A percentile compares a stretch with the other conserved stretches of the same genome.
Conservation (phyloP, 2,113 vertebrate species). For the Platichthys stellatus region DNA sequence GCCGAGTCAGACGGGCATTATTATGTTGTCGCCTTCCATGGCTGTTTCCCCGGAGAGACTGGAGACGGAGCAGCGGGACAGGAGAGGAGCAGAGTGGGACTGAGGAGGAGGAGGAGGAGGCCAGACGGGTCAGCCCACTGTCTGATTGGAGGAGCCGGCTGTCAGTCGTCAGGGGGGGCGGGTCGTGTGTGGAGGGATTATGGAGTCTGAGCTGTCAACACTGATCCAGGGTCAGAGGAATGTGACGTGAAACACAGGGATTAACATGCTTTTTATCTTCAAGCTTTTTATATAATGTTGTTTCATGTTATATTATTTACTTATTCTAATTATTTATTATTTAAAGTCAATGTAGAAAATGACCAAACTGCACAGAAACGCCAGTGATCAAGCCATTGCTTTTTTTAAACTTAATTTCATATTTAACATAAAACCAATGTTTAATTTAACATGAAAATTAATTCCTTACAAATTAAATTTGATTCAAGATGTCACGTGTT, state of each 20-base stretch:
- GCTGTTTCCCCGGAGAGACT: slow-evolving; percentile 47
- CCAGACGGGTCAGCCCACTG: not conserved
- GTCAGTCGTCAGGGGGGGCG: slow-evolving; percentile 58
- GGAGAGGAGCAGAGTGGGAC: slow-evolving; percentile 46
- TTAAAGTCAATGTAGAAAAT: not conserved
- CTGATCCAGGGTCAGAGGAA: slow-evolving; percentile 47
- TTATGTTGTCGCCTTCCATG: slow-evolving; percentile 77
- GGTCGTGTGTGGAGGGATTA: slow-evolving; percentile 58
- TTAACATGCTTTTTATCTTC: not conserved
- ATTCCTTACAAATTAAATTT: too few relatives aligned
- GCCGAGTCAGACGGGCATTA: slow-evolving; percentile 67
- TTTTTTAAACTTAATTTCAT: too few relatives aligned
- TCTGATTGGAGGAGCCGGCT: slow-evolving; percentile 48
- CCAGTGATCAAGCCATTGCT: not conserved
- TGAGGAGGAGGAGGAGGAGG: slow-evolving; percentile 18
- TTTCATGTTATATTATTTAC: not conserved
- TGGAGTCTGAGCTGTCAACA: slow-evolving; percentile 19
- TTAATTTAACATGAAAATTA: too few relatives aligned
- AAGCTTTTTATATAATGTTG: too few relatives aligned
- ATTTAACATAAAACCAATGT: too few relatives aligned
- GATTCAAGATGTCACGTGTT: too few relatives aligned
- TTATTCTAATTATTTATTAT: not conserved
- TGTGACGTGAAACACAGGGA: slow-evolving; percentile 40
- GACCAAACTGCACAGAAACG: not conserved
- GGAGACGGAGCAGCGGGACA: slow-evolving; percentile 30